Percentiles rank a stretch among this genome's conserved stretches.
These are phyloP conservation scores for Himantopus leucocephalus DNA, from an alignment of 2,113 vertebrate genomes.

Conservation along the genomic window DNA sequence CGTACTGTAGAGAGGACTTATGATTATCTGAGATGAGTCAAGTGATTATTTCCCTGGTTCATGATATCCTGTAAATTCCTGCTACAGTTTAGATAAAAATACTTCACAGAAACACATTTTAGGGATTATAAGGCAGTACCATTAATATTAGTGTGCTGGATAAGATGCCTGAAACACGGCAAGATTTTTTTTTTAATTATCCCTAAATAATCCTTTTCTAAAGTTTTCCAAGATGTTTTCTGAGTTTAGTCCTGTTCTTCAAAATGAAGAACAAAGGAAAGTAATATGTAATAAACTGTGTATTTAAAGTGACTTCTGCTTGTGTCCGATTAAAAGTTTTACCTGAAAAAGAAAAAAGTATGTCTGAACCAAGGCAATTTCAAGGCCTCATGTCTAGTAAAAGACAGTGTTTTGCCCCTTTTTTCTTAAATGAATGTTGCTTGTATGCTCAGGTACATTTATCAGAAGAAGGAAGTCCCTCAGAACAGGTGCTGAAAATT, in stretches of 20 bases:
- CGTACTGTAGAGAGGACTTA: neutral
- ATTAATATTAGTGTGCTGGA: neutral
- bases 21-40: constrained; percentile 44
- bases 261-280: neutral
- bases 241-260: neutral
- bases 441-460: neutral
- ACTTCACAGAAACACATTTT: neutral
- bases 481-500: neutral
- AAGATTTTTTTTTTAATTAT: neutral
- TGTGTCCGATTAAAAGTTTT: neutral
- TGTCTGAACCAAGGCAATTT: neutral
- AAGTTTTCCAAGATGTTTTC: neutral
- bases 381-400: neutral
- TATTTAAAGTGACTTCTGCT: neutral
- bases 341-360: neutral
- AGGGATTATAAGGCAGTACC: neutral
- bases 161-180: neutral
- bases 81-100: neutral
- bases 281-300: neutral
- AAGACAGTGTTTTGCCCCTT: neutral
- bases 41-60: constrained; percentile 24
- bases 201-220: neutral
- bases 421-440: neutral
- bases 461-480: neutral
- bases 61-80: constrained; percentile 33